These are phyloP conservation scores for Microcaecilia unicolor DNA, from an alignment of 2,797 vertebrate species.

Conservation along the genomic window DNA sequence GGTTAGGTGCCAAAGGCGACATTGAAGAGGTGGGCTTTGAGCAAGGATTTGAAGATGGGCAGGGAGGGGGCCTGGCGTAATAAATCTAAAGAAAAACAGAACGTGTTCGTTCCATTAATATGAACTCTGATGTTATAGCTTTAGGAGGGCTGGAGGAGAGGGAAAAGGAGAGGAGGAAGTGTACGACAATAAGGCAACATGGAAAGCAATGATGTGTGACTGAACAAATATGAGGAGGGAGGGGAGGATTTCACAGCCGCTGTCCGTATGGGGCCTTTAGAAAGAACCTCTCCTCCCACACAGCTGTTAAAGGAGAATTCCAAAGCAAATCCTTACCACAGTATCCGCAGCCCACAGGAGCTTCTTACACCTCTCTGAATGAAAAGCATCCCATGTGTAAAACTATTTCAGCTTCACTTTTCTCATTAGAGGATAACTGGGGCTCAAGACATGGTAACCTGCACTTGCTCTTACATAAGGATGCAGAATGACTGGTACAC, in stretches of 20 bases:
- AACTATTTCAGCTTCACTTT: background rate
- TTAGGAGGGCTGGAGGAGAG: too few species aligned
- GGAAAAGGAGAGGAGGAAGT: too few species aligned
- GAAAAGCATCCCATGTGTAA: background rate
- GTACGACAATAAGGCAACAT: background rate
- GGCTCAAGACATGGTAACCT: background rate
- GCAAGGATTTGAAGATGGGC: too few species aligned
- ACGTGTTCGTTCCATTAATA: too few species aligned
- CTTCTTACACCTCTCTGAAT: background rate
- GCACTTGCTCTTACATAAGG: background rate
- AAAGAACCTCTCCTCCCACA: background rate
- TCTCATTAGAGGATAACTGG: background rate
- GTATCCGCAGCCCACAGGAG: fast-evolving
- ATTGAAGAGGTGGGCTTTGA: too few species aligned
- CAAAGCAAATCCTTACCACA: background rate
- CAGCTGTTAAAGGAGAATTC: background rate
- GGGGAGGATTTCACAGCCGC: fast-evolving
- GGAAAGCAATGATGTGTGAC: background rate
- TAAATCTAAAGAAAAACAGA: too few species aligned
- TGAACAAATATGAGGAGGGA: background rate
- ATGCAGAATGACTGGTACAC: constrained; percentile 9
- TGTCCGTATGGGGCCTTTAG: background rate
- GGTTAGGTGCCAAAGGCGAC: too few species aligned
- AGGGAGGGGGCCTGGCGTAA: too few species aligned
- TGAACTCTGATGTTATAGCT: too few species aligned